Percentiles rank a stretch among this genome's conserved stretches.
Evolutionary conservation across 35 echinoderm and acorn worm species (phyloP).

Genomic region (Apostichopus californicus): DNA sequence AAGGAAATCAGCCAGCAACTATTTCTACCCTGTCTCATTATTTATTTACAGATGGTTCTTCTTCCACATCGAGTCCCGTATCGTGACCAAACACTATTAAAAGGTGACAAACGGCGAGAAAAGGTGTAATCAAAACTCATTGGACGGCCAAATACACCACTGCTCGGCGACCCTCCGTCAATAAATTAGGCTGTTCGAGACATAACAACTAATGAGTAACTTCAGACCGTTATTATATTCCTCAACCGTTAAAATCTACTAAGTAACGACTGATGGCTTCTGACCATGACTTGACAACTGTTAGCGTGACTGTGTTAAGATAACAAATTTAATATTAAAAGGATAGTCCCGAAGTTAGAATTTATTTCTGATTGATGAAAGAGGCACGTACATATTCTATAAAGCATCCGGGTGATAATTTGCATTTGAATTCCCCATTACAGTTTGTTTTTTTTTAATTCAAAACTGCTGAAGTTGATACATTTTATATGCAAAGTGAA

Average conservation of each 20-base stretch:
- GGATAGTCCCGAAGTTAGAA: too few species aligned
- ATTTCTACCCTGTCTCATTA: background rate
- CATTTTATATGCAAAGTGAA: too few species aligned
- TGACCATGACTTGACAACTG: background rate
- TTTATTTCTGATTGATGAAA: too few species aligned
- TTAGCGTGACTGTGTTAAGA: too few species aligned
- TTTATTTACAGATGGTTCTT: background rate
- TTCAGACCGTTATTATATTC: background rate
- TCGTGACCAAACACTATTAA: background rate
- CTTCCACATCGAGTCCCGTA: background rate
- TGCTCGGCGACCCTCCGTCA: background rate
- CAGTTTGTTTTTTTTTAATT: too few species aligned
- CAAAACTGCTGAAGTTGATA: too few species aligned
- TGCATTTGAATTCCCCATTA: too few species aligned
- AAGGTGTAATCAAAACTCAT: too few species aligned
- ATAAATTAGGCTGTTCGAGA: background rate
- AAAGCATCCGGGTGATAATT: too few species aligned
- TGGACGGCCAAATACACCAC: too few species aligned
- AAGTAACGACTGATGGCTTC: background rate
- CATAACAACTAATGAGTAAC: background rate
- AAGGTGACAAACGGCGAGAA: background rate
- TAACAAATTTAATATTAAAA: too few species aligned
- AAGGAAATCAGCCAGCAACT: background rate
- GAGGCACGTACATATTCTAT: too few species aligned
- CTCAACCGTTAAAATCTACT: background rate